These are phyloP conservation scores for Argynnis bischoffii DNA, from an alignment of 2,888 invertebrate species.

Conservation along the genomic window DNA sequence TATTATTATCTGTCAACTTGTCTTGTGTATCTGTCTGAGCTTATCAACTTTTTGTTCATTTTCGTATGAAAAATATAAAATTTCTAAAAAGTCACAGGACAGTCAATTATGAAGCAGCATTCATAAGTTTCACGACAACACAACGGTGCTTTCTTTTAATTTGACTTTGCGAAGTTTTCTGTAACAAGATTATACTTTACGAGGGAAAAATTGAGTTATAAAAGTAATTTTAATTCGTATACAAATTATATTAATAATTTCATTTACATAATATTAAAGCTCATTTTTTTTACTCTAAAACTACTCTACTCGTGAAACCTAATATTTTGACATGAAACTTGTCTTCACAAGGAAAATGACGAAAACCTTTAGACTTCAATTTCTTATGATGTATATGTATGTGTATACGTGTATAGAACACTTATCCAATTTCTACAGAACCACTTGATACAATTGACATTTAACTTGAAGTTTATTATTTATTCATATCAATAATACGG, in stretches of 20 bases:
- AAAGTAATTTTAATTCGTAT: conserved; percentile 42
- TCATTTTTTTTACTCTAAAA: too few species aligned
- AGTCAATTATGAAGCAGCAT: conserved; percentile 64
- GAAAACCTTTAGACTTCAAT: too few species aligned
- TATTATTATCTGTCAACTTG: too few species aligned
- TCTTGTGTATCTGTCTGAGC: too few species aligned
- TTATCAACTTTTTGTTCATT: background rate
- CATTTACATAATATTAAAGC: too few species aligned
- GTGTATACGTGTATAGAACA: background rate
- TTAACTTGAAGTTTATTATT: background rate
- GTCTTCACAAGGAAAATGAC: too few species aligned
- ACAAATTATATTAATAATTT: too few species aligned
- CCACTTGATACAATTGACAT: background rate
- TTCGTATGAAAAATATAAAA: conserved; percentile 52
- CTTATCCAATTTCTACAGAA: background rate
- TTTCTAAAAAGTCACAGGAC: conserved; percentile 53
- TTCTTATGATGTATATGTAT: background rate
- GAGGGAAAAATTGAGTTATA: conserved; percentile 73
- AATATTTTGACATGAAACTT: too few species aligned
- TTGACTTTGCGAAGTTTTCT: conserved; percentile 73
- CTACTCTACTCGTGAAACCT: too few species aligned
- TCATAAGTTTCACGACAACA: conserved; percentile 52
- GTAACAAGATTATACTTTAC: conserved; percentile 78
- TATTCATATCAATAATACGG: conserved; percentile 14
- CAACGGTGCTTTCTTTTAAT: conserved; percentile 62